Evolutionary conservation across 2,888 invertebrate species (phyloP), one percentile per base, ranked within the genome.

Genomic region (Isotomurus palustris): DNA sequence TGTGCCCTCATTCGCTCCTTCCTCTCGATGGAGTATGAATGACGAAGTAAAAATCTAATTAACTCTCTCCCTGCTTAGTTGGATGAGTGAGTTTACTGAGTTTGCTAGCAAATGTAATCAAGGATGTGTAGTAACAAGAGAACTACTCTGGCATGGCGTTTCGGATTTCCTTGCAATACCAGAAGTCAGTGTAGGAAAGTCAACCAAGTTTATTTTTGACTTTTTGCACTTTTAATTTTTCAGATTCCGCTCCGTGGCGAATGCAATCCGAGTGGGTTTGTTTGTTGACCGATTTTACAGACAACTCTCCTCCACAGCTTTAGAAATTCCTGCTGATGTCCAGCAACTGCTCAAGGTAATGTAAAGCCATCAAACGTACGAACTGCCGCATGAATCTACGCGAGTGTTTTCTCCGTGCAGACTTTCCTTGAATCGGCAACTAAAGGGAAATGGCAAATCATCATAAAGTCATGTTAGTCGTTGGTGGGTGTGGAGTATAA

Each of bases 251-350:
- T 90, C 91, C 60, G 95, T 96, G 69, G 95, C 95, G 44, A 92
- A 95, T 75, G 95, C 94, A 68, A 94, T 95, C 74, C 82, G 95
- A 19, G 94, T 94, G 17, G 95, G 95, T 40, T 93, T 95, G 73
- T 93, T 95, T 80, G 94, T 95, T 72, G 95, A 95, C 77, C 83
- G 90, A 73, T 91, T 93, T 77, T 92, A 92, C 77, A 82, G 92
- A 72, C 81, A 90, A 70, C 66, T 84, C 71, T 79, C 78, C 56
- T 78, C 78, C 64, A 76, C 79, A n/a, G 76, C 76, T 28, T 76
- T 90, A 53, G 82, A 88, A 91, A 79, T 91, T 74, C 91, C 92
- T 36, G 83, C 87, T 59, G 89, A 91, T 74, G 88, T 92, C 68
- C 86, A 88, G 57, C 82, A 85, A 79, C 84, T 88, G 63, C 82